Base-by-base conservation (phyloP, 2,888 invertebrate species). In the Phania funesta region DNA sequence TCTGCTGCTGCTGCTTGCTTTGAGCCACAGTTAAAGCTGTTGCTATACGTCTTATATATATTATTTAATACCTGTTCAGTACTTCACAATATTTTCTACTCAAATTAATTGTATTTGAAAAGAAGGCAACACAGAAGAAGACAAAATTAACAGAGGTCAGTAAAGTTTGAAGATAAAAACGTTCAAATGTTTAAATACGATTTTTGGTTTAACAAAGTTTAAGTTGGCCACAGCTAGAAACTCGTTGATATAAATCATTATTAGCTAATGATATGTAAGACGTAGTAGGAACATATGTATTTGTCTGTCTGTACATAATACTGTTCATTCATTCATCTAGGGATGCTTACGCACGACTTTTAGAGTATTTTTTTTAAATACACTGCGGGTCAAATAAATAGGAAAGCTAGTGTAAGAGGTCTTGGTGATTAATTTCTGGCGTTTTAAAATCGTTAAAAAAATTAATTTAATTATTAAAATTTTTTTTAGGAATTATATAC, bases 111-210 rank as follows among this genome's bases (percentile, higher is more conserved):
- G 16, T 13, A 6, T 44, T 7, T 11, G 11, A 16, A 32, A 44
- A 68, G 11, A 35, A 67, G 7, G 16, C 41, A 44, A 44, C 6
- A 16, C 8, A 41, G 54, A 20, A 38, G 46, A 29, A 4, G 7
- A 29, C 29, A 44, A 50, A n/a, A 5, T 35, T 38, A n/a, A 29
- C 41, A 38, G 38, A 80, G 80, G 80, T 80, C 80, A 80, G 35
- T 52, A 7, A 52, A 70, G 80, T 75, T 75, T 70, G 65, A 58
- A 65, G 35, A 65, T 9, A 16, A 44, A 46, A 52, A n/a, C 41
- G 26, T n/a, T 20, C 11, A 41, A 50, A 11, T 38, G 24, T 52
- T 74, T 74, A 24, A 52, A n/a, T n/a, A 29, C n/a, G 41, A 60
- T 60, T 44, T n/a, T 60, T 76, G 58, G 26, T 50, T 65, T 24